Evolutionary conservation across 1,140 invertebrate species (phyloP), one percentile per base, ranked within the genome.

Genomic region (Neodiprion fabricii): DNA sequence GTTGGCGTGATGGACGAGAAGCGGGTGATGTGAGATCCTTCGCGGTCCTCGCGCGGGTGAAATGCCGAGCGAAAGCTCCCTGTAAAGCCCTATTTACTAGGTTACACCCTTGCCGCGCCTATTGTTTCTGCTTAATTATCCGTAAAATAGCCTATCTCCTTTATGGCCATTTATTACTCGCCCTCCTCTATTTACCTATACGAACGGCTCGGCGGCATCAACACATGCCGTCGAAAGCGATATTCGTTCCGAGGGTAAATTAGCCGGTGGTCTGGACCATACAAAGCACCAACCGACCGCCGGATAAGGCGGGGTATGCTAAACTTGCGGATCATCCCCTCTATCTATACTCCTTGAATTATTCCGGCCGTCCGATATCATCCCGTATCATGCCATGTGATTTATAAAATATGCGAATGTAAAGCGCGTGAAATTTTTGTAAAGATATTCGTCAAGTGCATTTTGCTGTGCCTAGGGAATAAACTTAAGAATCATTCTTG

Each of bases 81-180:
- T 40, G 0, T 8, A 11, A 61, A 61, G 11, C 53, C 53, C 53
- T 61, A 72, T 72, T 50, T 75, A 50, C 17, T 68, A 68, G 40
- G 28, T 48, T 65, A 61, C 70, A 48, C 61, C 40, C 40, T 49
- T 72, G 10, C 48, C 53, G 14, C 28, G 11, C 72, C 67, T 61
- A 74, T 72, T 74, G 74, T 72, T 71, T 53, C 17, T 40, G 53
- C 61, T 66, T 79, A 80, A 79, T 80, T 80, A 78, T 72, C 67
- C 77, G 74, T 78, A 73, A 80, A 78, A 75, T 70, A 75, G 73
- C 47, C 67, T 69, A 75, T 77, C 74, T 67, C 67, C 73, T 77
- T 76, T 76, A 73, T 68, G 75, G 14, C 17, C 74, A 48, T 75
- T 75, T 70, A 72, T 75, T 40, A 68, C 69, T 71, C 67, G 10